phyloP scores from a whole-genome alignment of 2,113 vertebrate species.

The Pseudorectes ferrugineus region DNA sequence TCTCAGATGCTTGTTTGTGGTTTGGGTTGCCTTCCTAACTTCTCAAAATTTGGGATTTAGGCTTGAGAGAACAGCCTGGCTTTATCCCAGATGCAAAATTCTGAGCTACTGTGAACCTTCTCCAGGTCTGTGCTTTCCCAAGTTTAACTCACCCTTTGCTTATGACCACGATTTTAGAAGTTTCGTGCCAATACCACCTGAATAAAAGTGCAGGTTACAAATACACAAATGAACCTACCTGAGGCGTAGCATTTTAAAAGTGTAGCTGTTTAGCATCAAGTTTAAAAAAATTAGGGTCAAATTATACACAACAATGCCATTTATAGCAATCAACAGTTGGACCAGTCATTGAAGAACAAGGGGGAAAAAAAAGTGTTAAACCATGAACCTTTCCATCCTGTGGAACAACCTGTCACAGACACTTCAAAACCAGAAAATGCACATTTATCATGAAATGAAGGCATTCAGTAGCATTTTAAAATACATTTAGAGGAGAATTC shows the following conservation, averaged over 20 bases:
- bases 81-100: neutral
- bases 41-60: neutral
- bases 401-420: neutral
- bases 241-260: neutral
- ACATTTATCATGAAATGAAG: neutral
- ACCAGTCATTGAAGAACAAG: neutral
- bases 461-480: neutral
- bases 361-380: neutral
- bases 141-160: neutral
- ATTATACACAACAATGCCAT: neutral
- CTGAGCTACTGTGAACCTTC: neutral
- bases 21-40: neutral
- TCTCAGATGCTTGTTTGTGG: neutral
- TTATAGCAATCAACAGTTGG: neutral
- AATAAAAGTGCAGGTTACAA: neutral
- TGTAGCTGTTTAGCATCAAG: neutral
- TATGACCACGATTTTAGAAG: accelerated
- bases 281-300: neutral
- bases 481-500: neutral
- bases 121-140: neutral
- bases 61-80: neutral
- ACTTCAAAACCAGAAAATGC: neutral
- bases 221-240: neutral
- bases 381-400: neutral
- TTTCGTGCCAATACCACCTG: neutral